phyloP scores from a whole-genome alignment of 2,113 vertebrate species.

The Columbina picui region DNA sequence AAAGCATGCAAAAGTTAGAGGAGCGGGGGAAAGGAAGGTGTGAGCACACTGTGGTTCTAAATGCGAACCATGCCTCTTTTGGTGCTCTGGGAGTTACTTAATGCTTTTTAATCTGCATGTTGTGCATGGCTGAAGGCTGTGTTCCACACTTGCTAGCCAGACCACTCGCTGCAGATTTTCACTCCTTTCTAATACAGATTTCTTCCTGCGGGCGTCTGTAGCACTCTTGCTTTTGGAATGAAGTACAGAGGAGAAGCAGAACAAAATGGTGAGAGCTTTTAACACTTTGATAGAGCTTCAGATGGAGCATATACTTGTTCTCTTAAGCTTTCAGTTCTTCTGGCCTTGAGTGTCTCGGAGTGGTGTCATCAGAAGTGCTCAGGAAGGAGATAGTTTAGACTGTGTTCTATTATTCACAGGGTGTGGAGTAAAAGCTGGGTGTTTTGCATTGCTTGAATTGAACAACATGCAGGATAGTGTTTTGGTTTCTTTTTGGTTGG shows the following conservation, averaged over 20 bases:
- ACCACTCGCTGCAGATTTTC: not conserved
- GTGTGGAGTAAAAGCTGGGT: not conserved
- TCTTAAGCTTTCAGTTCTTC: not conserved
- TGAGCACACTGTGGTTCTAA: not conserved
- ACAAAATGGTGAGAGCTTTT: not conserved
- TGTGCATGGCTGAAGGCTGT: not conserved
- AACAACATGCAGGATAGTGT: not conserved
- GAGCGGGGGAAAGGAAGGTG: not conserved
- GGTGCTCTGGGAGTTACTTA: not conserved
- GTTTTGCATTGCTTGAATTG: not conserved
- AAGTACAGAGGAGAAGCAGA: not conserved
- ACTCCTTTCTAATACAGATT: not conserved
- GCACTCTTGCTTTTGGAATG: not conserved
- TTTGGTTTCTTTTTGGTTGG: not conserved
- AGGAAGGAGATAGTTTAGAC: not conserved
- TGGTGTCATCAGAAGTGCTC: not conserved
- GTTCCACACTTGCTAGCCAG: not conserved
- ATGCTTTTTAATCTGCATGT: not conserved
- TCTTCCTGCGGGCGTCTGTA: not conserved
- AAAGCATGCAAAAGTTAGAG: not conserved
- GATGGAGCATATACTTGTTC: not conserved
- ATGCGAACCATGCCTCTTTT: not conserved
- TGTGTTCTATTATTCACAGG: not conserved
- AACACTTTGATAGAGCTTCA: not conserved
- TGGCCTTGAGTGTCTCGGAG: not conserved